phyloP scores from a whole-genome alignment of 2,888 invertebrate species.

The Acronicta leporina region DNA sequence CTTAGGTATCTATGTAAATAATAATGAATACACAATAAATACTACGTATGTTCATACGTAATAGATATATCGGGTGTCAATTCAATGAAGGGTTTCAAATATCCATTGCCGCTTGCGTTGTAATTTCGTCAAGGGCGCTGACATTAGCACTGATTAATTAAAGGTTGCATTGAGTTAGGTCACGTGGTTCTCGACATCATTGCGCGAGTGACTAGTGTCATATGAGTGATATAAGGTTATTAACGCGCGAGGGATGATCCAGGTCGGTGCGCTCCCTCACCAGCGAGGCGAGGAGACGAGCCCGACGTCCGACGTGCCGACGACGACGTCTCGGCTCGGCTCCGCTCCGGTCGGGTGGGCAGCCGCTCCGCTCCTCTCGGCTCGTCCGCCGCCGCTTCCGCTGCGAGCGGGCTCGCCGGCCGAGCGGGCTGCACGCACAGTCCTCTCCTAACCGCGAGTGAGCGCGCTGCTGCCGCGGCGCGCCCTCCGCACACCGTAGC shows the following conservation, averaged over 20 bases:
- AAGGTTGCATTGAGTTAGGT: slow-evolving; percentile 54
- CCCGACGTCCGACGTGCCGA: slow-evolving; percentile 27
- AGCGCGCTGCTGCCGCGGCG: slow-evolving; percentile 87
- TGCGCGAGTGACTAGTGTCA: slow-evolving; percentile 25
- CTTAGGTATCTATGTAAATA: slow-evolving; percentile 1
- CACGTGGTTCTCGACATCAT: slow-evolving; percentile 21
- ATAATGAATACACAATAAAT: background rate
- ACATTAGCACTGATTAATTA: slow-evolving; percentile 50
- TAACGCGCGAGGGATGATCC: slow-evolving; percentile 77
- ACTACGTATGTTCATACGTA: slow-evolving; percentile 1
- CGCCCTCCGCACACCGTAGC: slow-evolving; percentile 72
- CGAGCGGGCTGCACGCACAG: slow-evolving; percentile 75
- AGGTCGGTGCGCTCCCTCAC: slow-evolving; percentile 79
- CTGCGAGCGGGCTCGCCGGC: slow-evolving; percentile 58
- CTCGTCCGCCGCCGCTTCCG: slow-evolving; percentile 57
- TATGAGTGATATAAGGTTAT: slow-evolving; percentile 57
- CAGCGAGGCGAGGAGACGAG: slow-evolving; percentile 63
- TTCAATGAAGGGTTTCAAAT: slow-evolving; percentile 39
- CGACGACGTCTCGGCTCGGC: slow-evolving; percentile 40
- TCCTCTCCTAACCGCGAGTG: slow-evolving; percentile 85
- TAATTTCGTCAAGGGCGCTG: slow-evolving; percentile 53
- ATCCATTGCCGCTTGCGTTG: slow-evolving; percentile 25
- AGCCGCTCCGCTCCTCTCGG: slow-evolving; percentile 38
- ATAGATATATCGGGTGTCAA: slow-evolving; percentile 24
- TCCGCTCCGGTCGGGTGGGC: slow-evolving; percentile 57